Evolutionary conservation across 2,888 invertebrate species (phyloP).

Genomic region (Papilio gigon): DNA sequence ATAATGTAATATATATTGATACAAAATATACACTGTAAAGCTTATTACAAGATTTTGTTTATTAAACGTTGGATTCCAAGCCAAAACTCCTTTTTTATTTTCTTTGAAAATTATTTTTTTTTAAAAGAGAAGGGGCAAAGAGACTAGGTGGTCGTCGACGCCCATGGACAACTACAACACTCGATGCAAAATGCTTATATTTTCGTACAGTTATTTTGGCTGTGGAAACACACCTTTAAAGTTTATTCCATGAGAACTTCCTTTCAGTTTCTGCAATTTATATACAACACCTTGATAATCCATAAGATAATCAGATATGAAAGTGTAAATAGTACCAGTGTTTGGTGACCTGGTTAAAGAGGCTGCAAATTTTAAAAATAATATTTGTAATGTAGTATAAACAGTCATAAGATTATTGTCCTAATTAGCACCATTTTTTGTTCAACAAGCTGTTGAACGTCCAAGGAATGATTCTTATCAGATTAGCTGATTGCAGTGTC

Average conservation of each 20-base stretch:
- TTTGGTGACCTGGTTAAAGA: slow-evolving; percentile 6
- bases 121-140: no score
- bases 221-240: neutral
- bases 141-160: no score
- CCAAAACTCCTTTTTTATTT: no score
- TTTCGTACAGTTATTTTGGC: neutral
- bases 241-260: neutral
- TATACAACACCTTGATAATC: slow-evolving; percentile 10
- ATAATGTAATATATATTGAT: no score
- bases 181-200: no score
- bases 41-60: no score
- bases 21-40: no score
- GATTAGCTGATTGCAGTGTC: slow-evolving; percentile 27
- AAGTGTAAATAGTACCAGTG: neutral
- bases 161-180: no score
- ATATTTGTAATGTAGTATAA: slow-evolving; percentile 12
- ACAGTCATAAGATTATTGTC: slow-evolving; percentile 21
- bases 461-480: slow-evolving; percentile 30
- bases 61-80: no score
- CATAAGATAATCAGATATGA: slow-evolving; percentile 5
- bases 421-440: slow-evolving; percentile 31
- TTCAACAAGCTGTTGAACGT: slow-evolving; percentile 20
- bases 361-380: slow-evolving; percentile 5
- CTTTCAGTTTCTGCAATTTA: neutral
- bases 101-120: no score